Conservation (phyloP, 2,888 invertebrate genomes). For the Drosophila rubida region DNA sequence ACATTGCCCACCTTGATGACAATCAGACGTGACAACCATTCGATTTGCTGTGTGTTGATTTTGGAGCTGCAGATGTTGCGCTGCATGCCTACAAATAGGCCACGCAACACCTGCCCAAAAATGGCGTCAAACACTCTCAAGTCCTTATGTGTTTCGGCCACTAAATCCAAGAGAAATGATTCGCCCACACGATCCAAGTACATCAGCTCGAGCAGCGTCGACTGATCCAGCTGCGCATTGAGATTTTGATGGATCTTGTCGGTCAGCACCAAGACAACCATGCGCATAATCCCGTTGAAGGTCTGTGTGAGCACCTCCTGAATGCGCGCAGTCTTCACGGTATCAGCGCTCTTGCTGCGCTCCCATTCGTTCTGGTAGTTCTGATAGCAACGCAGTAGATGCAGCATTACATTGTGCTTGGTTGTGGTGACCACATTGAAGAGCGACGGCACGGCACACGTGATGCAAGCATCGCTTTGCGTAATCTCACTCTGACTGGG, state of each 20-base stretch:
- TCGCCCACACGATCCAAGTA: conserved; percentile 87
- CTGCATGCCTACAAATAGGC: conserved; percentile 84
- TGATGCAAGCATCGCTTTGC: conserved; percentile 27
- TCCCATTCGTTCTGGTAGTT: conserved; percentile 64
- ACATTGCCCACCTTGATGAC: conserved; percentile 90
- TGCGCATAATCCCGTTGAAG: conserved; percentile 71
- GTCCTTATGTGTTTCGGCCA: conserved; percentile 86
- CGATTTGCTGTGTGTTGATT: conserved; percentile 88
- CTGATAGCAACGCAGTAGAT: conserved; percentile 82
- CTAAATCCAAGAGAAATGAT: conserved; percentile 87
- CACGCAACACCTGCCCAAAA: conserved; percentile 82
- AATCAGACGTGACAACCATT: conserved; percentile 91
- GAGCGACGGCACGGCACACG: conserved; percentile 48
- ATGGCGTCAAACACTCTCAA: conserved; percentile 80
- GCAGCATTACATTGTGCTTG: conserved; percentile 80
- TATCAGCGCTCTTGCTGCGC: neutral
- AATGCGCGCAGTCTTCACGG: conserved; percentile 8
- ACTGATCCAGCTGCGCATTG: conserved; percentile 82
- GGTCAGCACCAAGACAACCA: conserved; percentile 74
- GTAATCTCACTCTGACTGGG: conserved; percentile 48
- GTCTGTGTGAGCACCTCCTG: conserved; percentile 49
- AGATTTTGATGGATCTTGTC: conserved; percentile 81
- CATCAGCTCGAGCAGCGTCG: conserved; percentile 87
- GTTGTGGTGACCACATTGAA: conserved; percentile 59
- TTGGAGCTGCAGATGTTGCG: conserved; percentile 82